Evolutionary conservation across 2,888 invertebrate genomes (phyloP), one percentile per base, ranked within the genome.

Genomic region (Andrena bucephala): DNA sequence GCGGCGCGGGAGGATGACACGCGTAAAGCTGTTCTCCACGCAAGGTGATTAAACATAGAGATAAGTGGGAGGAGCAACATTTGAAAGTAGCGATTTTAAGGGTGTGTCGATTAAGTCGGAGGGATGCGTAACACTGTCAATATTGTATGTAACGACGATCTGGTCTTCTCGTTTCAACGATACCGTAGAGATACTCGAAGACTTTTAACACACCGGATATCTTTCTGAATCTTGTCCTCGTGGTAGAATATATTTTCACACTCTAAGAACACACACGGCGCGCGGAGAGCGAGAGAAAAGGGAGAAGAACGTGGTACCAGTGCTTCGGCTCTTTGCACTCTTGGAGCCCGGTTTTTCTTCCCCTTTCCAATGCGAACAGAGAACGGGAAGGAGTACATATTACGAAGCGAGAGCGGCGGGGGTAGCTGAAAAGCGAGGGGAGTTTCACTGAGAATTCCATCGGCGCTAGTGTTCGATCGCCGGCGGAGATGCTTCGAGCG

Each of bases 181-280:
- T 82, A 60, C 73, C 82, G 72, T 75, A 73, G 68, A 29, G 57
- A 16, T 74, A 70, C 65, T 31, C 57, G 70, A 67, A 81, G 65
- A 69, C 69, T 73, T 74, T 77, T 77, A 63, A 79, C 57, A 79
- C 57, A 68, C 54, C 71, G 74, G 54, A 78, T 71, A 83, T 74
- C 83, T 74, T 83, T 77, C 73, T 63, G 74, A 73, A 83, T 83
- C 79, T 84, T 83, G 75, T 84, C 79, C 83, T 83, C 72, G 66
- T 79, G 75, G 84, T 84, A 84, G 83, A 84, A 79, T 83, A 77
- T 84, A 83, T 83, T 83, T 84, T 84, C 83, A 75, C 83, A 84
- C 78, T 75, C 54, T 52, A 78, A 59, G 72, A 50, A 29, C 73
- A 67, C 73, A 67, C 67, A 67, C 27, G 60, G 33, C 66, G 73